phyloP scores from a whole-genome alignment of 2,797 vertebrate genomes.

The Sebastes iracundus region DNA sequence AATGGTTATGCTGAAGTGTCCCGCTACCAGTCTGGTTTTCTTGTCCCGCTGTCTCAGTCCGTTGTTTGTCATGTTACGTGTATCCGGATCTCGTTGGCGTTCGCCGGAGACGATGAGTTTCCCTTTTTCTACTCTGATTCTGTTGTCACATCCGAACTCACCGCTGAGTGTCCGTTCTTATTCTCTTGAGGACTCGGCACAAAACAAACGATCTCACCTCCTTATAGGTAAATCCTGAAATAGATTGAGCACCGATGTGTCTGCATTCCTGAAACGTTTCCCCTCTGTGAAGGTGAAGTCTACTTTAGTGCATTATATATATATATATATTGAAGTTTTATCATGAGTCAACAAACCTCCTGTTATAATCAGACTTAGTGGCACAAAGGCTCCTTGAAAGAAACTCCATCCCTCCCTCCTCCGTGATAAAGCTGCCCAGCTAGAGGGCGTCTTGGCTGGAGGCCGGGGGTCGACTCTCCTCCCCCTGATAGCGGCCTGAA shows the following conservation, averaged over 20 bases:
- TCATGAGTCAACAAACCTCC: not conserved
- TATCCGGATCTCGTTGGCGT: too few relatives aligned
- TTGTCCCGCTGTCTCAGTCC: too few relatives aligned
- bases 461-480: not conserved
- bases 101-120: too few relatives aligned
- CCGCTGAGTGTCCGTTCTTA: not conserved
- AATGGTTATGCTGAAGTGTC: too few relatives aligned
- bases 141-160: not conserved
- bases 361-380: not conserved
- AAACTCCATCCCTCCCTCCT: not conserved
- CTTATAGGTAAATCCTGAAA: not conserved
- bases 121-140: not conserved
- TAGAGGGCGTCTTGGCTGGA: slow-evolving; percentile 18
- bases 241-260: not conserved
- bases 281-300: not conserved
- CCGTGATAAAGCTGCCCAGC: slow-evolving; percentile 37
- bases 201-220: not conserved
- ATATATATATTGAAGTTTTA: not conserved
- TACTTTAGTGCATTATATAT: not conserved
- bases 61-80: too few relatives aligned
- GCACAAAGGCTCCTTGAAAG: not conserved
- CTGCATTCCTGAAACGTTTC: not conserved
- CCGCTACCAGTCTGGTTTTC: too few relatives aligned
- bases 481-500: slow-evolving; percentile 41
- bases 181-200: too few relatives aligned